A percentile compares a stretch with the other conserved stretches of the same genome.
Conservation (phyloP, 2,113 vertebrate genomes). For the Cinclus mexicanus region DNA sequence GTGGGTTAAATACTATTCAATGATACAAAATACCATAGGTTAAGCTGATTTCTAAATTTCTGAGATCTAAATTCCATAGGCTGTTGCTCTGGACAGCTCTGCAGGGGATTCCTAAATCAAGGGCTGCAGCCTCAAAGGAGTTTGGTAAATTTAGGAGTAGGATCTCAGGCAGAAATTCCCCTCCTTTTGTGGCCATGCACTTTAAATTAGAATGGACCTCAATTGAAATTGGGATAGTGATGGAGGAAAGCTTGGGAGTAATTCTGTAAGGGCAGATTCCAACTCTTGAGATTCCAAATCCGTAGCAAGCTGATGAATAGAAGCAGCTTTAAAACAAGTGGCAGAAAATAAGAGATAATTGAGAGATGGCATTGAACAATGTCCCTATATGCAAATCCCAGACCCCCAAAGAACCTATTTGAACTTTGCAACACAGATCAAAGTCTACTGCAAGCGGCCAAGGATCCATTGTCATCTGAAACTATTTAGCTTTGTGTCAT, state of each 20-base stretch:
- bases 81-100: background rate
- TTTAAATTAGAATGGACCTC: background rate
- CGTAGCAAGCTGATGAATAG: background rate
- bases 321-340: background rate
- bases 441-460: background rate
- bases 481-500: background rate
- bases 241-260: background rate
- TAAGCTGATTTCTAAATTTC: background rate
- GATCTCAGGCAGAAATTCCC: background rate
- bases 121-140: background rate
- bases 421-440: background rate
- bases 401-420: background rate
- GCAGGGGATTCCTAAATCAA: background rate
- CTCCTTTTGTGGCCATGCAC: background rate
- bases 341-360: background rate
- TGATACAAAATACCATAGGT: background rate
- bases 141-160: background rate
- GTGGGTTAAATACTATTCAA: background rate
- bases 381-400: background rate
- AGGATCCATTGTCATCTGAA: background rate
- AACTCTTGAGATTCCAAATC: background rate
- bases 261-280: background rate
- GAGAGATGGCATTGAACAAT: background rate
- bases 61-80: background rate
- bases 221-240: background rate